Conservation (phyloP, 1,140 invertebrate genomes). For the Caenorhabditis inopinata region DNA sequence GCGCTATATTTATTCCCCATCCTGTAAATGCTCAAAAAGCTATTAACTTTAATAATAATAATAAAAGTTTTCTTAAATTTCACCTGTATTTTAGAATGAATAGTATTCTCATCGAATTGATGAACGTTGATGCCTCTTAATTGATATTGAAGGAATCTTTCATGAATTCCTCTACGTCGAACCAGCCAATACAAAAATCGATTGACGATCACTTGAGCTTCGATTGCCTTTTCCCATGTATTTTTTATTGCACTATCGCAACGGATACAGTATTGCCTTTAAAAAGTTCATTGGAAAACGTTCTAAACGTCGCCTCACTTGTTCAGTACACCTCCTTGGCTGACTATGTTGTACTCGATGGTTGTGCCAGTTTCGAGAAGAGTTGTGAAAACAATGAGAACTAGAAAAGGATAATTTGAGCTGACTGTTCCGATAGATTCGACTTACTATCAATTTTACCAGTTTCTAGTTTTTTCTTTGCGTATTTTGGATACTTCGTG, state of each 20-base stretch:
- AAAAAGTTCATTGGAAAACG: too few relatives aligned
- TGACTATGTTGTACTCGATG: neutral
- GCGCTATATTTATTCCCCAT: too few relatives aligned
- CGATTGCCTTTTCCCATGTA: constrained; percentile 6
- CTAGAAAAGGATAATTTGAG: neutral
- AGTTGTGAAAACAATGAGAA: neutral
- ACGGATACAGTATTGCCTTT: neutral
- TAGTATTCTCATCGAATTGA: neutral
- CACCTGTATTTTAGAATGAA: neutral
- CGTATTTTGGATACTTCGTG: neutral
- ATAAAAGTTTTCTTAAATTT: too few relatives aligned
- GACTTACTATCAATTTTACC: neutral
- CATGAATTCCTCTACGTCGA: neutral
- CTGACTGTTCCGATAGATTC: neutral
- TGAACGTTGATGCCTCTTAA: neutral
- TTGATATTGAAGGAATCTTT: neutral
- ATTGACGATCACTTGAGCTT: constrained; percentile 3
- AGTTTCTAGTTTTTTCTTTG: neutral
- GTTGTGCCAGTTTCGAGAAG: neutral
- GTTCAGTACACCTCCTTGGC: neutral
- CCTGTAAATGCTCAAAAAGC: too few relatives aligned
- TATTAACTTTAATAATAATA: too few relatives aligned
- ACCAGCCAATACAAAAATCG: neutral
- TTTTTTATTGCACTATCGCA: neutral
- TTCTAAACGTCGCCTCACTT: neutral